A percentile compares a stretch with the other conserved stretches of the same genome.
These are phyloP conservation scores for Harpagoxenus sublaevis DNA, from an alignment of 2,888 invertebrate genomes.

Conservation along the genomic window DNA sequence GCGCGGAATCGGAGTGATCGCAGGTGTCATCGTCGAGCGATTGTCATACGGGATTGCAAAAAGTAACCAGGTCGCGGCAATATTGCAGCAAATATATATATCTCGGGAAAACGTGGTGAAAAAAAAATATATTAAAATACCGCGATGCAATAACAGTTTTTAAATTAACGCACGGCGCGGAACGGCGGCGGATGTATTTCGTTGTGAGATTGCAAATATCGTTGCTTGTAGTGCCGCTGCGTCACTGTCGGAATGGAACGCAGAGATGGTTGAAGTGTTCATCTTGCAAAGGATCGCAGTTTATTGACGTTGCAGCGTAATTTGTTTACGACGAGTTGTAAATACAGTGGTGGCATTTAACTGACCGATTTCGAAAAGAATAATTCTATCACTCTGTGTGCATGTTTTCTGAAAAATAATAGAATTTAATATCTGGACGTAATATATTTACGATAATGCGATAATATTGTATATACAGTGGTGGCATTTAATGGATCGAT, in stretches of 20 bases:
- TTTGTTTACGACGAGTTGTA: background rate
- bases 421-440: background rate
- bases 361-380: background rate
- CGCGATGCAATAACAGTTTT: background rate
- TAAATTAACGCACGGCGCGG: background rate
- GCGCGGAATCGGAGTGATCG: background rate
- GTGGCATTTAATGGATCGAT: background rate
- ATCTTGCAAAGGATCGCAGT: background rate
- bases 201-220: too few species aligned
- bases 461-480: background rate
- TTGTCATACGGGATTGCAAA: background rate
- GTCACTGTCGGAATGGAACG: background rate
- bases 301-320: background rate
- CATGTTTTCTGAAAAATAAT: background rate
- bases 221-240: background rate
- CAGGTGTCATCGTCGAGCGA: background rate
- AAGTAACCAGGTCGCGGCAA: background rate
- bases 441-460: background rate
- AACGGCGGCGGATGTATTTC: background rate
- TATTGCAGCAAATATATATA: too few species aligned
- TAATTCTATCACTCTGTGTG: background rate
- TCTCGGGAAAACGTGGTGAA: background rate
- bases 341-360: background rate
- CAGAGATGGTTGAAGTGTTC: background rate
- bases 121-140: background rate